These are phyloP conservation scores for Drosophila fulvimacula DNA, from an alignment of 2,888 invertebrate species.

Conservation along the genomic window DNA sequence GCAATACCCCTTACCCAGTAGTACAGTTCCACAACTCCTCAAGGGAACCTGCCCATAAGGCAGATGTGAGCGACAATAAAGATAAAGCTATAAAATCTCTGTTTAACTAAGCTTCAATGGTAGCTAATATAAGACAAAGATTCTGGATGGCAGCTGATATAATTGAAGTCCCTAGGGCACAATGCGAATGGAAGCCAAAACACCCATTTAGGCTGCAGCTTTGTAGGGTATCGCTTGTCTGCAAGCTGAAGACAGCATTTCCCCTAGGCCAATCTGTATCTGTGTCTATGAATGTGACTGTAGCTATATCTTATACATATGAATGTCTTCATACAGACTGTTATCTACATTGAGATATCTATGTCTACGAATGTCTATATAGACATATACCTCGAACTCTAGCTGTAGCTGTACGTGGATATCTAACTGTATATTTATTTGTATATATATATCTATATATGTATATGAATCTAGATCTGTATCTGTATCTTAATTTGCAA, in stretches of 20 bases:
- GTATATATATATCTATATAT: background rate
- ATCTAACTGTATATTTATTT: background rate
- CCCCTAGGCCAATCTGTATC: background rate
- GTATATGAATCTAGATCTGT: background rate
- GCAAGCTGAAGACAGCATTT: background rate
- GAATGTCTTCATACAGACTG: background rate
- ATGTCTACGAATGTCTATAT: background rate
- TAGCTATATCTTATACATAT: background rate
- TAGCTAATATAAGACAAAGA: background rate
- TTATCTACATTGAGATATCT: background rate
- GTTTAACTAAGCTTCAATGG: background rate
- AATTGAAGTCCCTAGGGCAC: background rate
- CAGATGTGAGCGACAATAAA: background rate
- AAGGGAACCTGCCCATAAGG: background rate
- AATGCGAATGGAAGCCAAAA: background rate
- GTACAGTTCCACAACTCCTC: background rate
- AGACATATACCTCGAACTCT: background rate
- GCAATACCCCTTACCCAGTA: slow-evolving; percentile 1
- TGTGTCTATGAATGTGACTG: background rate
- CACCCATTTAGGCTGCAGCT: background rate
- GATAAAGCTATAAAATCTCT: background rate
- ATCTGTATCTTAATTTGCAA: background rate
- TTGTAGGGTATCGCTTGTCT: background rate
- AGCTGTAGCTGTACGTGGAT: background rate
- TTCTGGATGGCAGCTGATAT: background rate